phyloP scores from a whole-genome alignment of 2,113 vertebrate genomes.

The Climacteris rufus region DNA sequence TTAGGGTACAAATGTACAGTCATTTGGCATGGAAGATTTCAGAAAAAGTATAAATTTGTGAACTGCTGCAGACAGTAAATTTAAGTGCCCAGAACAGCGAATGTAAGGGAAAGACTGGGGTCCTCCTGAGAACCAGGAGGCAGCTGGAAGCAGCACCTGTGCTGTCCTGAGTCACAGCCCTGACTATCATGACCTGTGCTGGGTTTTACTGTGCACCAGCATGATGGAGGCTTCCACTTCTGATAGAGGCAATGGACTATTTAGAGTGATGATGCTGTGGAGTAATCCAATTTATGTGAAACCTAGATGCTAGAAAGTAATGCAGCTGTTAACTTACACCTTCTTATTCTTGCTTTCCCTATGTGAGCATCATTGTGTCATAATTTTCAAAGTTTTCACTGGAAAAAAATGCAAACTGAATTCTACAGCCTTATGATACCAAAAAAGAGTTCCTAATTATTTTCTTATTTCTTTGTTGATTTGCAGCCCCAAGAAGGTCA shows the following conservation, averaged over 20 bases:
- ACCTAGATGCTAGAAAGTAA: not conserved
- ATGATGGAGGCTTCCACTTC: not conserved
- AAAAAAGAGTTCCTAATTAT: not conserved
- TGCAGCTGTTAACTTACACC: not conserved
- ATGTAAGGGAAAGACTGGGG: not conserved
- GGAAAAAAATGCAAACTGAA: not conserved
- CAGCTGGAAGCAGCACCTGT: not conserved
- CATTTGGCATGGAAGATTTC: not conserved
- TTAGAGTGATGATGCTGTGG: not conserved
- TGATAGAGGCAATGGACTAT: not conserved
- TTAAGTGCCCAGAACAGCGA: not conserved
- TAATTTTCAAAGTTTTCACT: not conserved
- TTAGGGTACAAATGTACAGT: not conserved
- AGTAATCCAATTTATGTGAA: not conserved
- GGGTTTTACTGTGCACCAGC: not conserved
- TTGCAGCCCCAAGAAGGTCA: not conserved
- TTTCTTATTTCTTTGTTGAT: not conserved
- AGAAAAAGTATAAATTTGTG: not conserved
- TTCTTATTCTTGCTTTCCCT: not conserved
- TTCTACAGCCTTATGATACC: not conserved
- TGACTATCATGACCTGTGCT: not conserved
- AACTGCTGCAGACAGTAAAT: not conserved
- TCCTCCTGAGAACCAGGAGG: not conserved
- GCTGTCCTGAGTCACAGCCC: not conserved
- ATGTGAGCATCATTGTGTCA: not conserved